Conservation (phyloP, 2,797 vertebrate species). For the Echiichthys vipera region DNA sequence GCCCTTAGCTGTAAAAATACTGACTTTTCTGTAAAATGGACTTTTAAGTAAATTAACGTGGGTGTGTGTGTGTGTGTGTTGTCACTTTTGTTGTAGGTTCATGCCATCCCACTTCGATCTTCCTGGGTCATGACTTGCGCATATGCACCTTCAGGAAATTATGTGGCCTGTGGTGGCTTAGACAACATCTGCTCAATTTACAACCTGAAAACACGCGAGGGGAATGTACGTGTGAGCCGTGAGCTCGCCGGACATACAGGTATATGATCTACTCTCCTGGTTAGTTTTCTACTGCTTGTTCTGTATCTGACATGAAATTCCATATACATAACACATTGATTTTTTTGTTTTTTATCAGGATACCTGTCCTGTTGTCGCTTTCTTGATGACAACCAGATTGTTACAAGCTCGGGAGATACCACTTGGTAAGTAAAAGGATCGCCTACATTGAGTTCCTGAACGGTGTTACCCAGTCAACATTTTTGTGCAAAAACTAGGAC, state of each 20-base stretch:
- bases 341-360: constrained; percentile 80
- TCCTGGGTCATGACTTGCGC: constrained; percentile 99
- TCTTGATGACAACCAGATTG: constrained; percentile 99
- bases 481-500: neutral
- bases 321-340: constrained; percentile 9
- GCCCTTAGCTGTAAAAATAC: neutral
- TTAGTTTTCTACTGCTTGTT: neutral
- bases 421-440: constrained; percentile 90
- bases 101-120: constrained; percentile 98
- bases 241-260: constrained; percentile 99
- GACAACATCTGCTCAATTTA: constrained; percentile 99
- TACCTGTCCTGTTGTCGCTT: constrained; percentile 99
- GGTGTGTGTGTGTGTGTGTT: constrained; percentile 4
- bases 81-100: constrained; percentile 85
- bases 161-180: constrained; percentile 98
- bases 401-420: constrained; percentile 99
- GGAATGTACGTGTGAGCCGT: constrained; percentile 98
- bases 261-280: constrained; percentile 55
- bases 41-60: neutral
- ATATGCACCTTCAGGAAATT: constrained; percentile 98
- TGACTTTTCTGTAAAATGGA: neutral
- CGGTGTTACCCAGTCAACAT: neutral
- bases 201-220: constrained; percentile 99
- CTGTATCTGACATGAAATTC: neutral
- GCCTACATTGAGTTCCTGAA: neutral